Conservation (phyloP, 1,140 invertebrate genomes). For the Drosophila varians region DNA sequence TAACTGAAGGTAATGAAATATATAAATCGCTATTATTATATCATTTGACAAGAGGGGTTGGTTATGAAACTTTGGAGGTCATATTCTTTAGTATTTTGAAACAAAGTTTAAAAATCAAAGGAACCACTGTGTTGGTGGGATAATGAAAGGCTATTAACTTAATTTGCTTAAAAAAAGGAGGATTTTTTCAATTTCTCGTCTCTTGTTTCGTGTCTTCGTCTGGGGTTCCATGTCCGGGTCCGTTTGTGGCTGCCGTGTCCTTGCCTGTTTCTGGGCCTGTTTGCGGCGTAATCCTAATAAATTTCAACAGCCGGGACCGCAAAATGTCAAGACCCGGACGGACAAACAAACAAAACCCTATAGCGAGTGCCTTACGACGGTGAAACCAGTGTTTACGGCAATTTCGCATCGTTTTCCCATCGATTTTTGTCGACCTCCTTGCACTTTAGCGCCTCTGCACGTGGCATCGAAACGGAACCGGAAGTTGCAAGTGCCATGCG, state of each 20-base stretch:
- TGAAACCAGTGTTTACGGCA: slow-evolving; percentile 34
- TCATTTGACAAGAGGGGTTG: not conserved
- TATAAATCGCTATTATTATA: not conserved
- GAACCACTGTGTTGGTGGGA: not conserved
- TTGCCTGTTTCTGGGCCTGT: slow-evolving; percentile 36
- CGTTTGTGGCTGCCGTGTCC: slow-evolving; percentile 23
- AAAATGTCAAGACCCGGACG: slow-evolving; percentile 52
- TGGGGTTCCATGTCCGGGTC: slow-evolving; percentile 2
- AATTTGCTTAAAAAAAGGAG: slow-evolving; percentile 17
- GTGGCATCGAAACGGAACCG: slow-evolving; percentile 50
- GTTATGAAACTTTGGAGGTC: too few relatives aligned
- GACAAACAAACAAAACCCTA: not conserved
- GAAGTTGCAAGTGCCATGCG: slow-evolving; percentile 74
- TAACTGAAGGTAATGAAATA: slow-evolving; percentile 1
- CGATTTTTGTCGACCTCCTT: slow-evolving; percentile 45
- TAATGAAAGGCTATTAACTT: slow-evolving; percentile 43
- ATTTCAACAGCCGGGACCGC: slow-evolving; percentile 52
- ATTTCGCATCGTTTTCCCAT: slow-evolving; percentile 56
- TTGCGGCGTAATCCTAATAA: slow-evolving; percentile 61
- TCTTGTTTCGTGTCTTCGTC: not conserved
- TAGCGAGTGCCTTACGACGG: not conserved
- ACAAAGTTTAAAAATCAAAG: not conserved
- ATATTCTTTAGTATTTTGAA: not conserved
- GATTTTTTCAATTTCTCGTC: slow-evolving; percentile 2
- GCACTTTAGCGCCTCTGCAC: slow-evolving; percentile 37